Percentiles rank a stretch among this genome's conserved stretches.
Conservation (phyloP, 64 coral and sea anemone genomes). For the Actinia tenebrosa region DNA sequence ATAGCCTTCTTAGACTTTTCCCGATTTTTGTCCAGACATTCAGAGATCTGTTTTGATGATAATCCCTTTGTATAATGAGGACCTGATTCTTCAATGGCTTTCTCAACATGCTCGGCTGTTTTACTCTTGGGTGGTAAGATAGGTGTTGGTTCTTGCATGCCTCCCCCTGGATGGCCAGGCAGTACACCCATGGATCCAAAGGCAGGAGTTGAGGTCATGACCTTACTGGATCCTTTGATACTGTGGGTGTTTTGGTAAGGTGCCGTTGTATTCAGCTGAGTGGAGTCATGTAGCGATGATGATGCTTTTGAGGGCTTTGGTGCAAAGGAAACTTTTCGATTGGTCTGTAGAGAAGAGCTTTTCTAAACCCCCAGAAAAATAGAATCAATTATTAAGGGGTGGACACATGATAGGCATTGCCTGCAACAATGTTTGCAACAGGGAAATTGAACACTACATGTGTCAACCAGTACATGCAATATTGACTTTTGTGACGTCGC, state of each 20-base stretch:
- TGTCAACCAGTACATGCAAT: no score
- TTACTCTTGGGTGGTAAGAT: slow-evolving; percentile 43
- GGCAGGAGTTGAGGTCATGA: slow-evolving; percentile 76
- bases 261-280: slow-evolving; percentile 8
- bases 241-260: slow-evolving; percentile 16
- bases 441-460: no score
- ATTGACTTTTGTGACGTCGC: no score
- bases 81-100: neutral
- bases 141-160: slow-evolving; percentile 54
- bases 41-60: slow-evolving; percentile 2
- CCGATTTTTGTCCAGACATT: neutral
- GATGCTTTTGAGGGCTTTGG: neutral
- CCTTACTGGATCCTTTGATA: slow-evolving; percentile 12
- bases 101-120: neutral
- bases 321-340: slow-evolving; percentile 15
- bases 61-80: neutral
- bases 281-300: neutral
- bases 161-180: slow-evolving; percentile 34
- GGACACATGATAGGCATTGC: no score
- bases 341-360: neutral
- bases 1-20: slow-evolving; percentile 6
- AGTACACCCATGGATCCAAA: slow-evolving; percentile 32
- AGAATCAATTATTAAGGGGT: neutral
- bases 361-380: neutral
- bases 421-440: no score